Evolutionary conservation across 1,140 invertebrate species (phyloP), one percentile per base, ranked within the genome.

Genomic region (Conus betulinus): DNA sequence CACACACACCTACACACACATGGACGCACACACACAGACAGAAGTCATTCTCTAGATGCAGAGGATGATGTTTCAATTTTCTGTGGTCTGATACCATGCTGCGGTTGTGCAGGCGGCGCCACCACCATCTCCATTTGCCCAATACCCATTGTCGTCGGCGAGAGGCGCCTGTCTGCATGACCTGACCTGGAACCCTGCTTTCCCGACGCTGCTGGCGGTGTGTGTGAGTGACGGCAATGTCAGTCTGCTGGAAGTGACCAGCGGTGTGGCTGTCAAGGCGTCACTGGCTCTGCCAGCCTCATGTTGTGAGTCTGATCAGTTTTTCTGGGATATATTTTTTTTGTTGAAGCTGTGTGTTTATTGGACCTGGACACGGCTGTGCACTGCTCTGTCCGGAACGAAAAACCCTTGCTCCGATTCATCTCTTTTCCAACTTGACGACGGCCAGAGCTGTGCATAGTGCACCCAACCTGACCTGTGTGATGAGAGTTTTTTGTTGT

Each of bases 161-260:
- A 15, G 63, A n/a, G 27, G 84, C 10, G 7, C 53, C 53, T 25
- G 60, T 6, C 86, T 95, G 11, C 81, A 87, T 82, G 95, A 95
- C 88, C 85, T 96, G 82, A 89, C 93, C 39, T 96, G 96, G 96
- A 96, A 96, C 91, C 96, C 96, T n/a, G 93, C 91, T 0, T 90
- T 94, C 25, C 90, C 92, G 10, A 91, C 91, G 7, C 91, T 95
- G 83, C 93, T 96, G 84, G 95, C 95, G 0, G 92, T 93, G 17
- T 93, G 94, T 85, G 78, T 94, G 20, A 93, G 91, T 84, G 94
- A 95, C 92, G 95, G 95, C 11, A 93, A 86, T 79, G 87, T 96
- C 4, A 82, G 90, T n/a, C 87, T 95, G n/a, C 88, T 92, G 39
- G 90, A 93, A 60, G 89, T 92, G n/a, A 87, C 85, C 53, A 88